phyloP scores from a whole-genome alignment of 2,797 vertebrate genomes.

The Helostoma temminkii region DNA sequence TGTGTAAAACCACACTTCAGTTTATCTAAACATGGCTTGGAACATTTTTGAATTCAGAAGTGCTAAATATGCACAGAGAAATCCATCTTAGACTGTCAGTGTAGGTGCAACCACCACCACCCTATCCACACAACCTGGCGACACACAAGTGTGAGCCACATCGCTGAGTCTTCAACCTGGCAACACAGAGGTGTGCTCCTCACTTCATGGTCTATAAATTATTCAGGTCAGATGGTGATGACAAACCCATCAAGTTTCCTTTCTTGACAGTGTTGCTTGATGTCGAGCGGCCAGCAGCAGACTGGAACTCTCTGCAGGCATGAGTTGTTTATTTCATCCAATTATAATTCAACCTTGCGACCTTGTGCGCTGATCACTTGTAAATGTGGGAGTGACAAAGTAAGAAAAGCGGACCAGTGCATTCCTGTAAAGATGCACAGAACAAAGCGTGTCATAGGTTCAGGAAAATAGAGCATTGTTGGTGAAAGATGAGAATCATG shows the following conservation, averaged over 20 bases:
- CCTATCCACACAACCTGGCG: conserved; percentile 75
- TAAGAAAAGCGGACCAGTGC: neutral
- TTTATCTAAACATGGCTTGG: conserved; percentile 69
- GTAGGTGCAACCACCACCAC: conserved; percentile 59
- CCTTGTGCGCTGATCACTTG: neutral
- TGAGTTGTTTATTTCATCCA: neutral
- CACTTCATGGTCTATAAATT: conserved; percentile 59
- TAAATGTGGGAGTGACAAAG: neutral
- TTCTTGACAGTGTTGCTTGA: conserved; percentile 9
- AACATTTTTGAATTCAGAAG: conserved; percentile 69
- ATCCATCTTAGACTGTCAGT: conserved; percentile 50
- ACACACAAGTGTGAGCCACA: conserved; percentile 59
- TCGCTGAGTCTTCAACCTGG: conserved; percentile 60
- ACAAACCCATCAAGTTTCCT: conserved; percentile 29
- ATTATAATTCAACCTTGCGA: neutral
- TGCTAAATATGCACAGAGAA: conserved; percentile 84
- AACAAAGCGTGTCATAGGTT: neutral
- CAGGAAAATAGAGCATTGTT: neutral
- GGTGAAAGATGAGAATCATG: neutral
- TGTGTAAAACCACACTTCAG: conserved; percentile 42
- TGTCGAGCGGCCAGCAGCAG: conserved; percentile 7
- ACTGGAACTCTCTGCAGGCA: conserved; percentile 11
- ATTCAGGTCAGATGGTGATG: conserved; percentile 57
- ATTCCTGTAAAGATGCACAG: neutral
- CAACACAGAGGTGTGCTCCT: conserved; percentile 68